phyloP scores from a whole-genome alignment of 2,888 invertebrate species.

The Sepioteuthis lessoniana region DNA sequence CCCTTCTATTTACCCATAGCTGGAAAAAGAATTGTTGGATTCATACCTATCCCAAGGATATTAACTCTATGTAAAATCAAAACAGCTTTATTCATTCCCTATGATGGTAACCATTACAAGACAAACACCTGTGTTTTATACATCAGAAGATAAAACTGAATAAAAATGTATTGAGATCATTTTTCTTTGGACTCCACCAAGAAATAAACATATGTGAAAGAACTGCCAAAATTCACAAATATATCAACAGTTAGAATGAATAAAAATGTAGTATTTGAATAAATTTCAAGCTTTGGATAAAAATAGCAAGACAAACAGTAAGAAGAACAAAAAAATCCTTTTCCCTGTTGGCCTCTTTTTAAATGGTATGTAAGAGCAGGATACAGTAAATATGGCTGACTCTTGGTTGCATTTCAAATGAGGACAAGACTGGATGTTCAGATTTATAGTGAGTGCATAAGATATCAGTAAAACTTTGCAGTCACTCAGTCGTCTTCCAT shows the following conservation, averaged over 20 bases:
- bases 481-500: too few species aligned
- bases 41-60: too few species aligned
- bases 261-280: background rate
- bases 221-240: background rate
- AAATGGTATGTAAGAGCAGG: background rate
- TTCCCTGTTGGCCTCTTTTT: too few species aligned
- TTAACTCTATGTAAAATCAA: too few species aligned
- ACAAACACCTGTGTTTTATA: too few species aligned
- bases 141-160: too few species aligned
- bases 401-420: slow-evolving; percentile 1
- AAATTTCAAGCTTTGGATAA: background rate
- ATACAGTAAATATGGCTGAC: background rate
- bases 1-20: too few species aligned
- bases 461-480: too few species aligned
- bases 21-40: too few species aligned
- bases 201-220: background rate
- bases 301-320: background rate
- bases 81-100: too few species aligned
- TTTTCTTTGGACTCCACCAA: background rate
- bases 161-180: background rate
- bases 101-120: too few species aligned
- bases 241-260: background rate
- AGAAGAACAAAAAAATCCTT: background rate
- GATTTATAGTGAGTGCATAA: background rate
- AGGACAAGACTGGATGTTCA: background rate